These are phyloP conservation scores for Diabrotica virgifera DNA, from an alignment of 1,140 invertebrate species.

Conservation along the genomic window DNA sequence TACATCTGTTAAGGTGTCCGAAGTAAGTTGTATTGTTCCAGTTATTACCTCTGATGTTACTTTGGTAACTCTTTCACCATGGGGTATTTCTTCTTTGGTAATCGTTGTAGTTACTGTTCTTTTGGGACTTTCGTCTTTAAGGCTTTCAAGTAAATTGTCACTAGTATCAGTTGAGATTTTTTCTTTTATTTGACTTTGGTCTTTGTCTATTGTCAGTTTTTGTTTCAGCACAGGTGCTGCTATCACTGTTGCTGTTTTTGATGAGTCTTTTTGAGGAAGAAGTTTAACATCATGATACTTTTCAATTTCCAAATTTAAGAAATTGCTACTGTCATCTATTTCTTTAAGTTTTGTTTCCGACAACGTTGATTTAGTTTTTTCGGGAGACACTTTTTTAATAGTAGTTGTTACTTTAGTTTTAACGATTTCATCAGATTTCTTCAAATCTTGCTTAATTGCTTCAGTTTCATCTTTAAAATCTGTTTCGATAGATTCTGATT, in stretches of 20 bases:
- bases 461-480: neutral
- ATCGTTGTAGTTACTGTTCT: slow-evolving; percentile 22
- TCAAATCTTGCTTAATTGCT: neutral
- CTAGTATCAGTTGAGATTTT: neutral
- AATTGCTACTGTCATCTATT: slow-evolving; percentile 20
- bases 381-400: neutral
- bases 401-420: neutral
- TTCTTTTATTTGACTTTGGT: neutral
- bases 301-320: slow-evolving; percentile 25
- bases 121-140: slow-evolving; percentile 14
- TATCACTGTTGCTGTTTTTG: neutral
- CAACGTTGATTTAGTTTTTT: slow-evolving; percentile 8
- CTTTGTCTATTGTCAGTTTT: neutral
- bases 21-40: slow-evolving; percentile 11
- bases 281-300: slow-evolving; percentile 29
- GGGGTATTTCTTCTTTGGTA: slow-evolving; percentile 16
- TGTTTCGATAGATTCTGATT: slow-evolving; percentile 8
- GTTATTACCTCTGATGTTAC: slow-evolving; percentile 25
- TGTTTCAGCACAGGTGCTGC: neutral
- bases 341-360: slow-evolving; percentile 10
- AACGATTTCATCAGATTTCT: neutral
- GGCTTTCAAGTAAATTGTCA: neutral
- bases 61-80: slow-evolving; percentile 19
- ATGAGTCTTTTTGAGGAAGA: neutral
- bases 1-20: slow-evolving; percentile 23